phyloP scores from a whole-genome alignment of 2,888 invertebrate genomes.

The Mechanitis messenoides region DNA sequence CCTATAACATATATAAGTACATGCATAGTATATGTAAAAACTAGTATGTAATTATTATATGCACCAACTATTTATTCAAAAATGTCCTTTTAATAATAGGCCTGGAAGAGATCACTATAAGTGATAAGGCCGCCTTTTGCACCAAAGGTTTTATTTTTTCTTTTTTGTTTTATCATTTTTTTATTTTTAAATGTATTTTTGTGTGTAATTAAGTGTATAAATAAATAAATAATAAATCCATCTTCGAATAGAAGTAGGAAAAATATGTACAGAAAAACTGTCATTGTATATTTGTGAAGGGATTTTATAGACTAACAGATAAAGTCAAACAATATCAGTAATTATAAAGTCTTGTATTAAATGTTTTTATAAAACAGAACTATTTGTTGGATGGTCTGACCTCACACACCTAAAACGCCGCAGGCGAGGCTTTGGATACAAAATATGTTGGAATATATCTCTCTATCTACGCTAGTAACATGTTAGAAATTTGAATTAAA shows the following conservation, averaged over 20 bases:
- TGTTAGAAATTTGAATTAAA: not conserved
- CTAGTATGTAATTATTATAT: no score
- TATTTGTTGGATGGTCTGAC: not conserved
- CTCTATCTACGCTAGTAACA: not conserved
- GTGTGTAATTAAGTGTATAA: no score
- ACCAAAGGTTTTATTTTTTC: no score
- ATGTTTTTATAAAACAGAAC: not conserved
- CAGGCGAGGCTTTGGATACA: not conserved
- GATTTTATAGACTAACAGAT: no score
- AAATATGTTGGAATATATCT: conserved; percentile 1
- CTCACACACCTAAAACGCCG: not conserved
- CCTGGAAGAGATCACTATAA: no score
- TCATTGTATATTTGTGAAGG: no score
- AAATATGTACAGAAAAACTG: not conserved
- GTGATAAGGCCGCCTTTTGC: no score
- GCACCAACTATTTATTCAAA: no score
- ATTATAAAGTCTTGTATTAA: not conserved
- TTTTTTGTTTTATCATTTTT: no score
- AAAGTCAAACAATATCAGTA: not conserved
- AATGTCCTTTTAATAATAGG: no score
- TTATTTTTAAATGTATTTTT: no score
- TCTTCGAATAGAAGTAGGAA: not conserved
- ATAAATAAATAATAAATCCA: not conserved
- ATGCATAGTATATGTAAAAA: no score
- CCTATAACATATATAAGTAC: conserved; percentile 17